A percentile compares a stretch with the other conserved stretches of the same genome.
Evolutionary conservation across 2,888 invertebrate species (phyloP).

Genomic region (Drosophila suboccidentalis): DNA sequence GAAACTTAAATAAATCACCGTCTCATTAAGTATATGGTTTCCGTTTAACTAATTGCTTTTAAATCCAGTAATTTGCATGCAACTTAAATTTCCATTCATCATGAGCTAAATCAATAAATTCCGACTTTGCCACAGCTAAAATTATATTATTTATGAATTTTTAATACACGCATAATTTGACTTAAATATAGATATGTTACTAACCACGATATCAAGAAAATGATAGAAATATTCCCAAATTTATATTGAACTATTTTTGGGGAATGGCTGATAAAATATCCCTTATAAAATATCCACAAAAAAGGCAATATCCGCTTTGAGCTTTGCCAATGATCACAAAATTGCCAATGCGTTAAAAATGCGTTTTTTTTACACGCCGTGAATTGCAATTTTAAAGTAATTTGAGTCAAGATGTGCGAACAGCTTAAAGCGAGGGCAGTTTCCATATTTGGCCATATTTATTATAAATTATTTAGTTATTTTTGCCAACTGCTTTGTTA

Average conservation of each 20-base stretch:
- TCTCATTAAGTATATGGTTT: slow-evolving; percentile 9
- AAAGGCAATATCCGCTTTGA: slow-evolving; percentile 10
- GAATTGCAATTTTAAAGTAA: background rate
- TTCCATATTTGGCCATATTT: background rate
- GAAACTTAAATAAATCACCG: slow-evolving; percentile 15
- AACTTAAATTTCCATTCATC: slow-evolving; percentile 72
- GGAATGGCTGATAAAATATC: too few species aligned
- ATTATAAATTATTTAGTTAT: background rate
- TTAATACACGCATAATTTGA: slow-evolving; percentile 46
- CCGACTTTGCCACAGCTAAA: slow-evolving; percentile 27
- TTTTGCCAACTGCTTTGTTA: background rate
- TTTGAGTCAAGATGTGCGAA: background rate
- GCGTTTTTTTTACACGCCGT: background rate
- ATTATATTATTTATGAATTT: slow-evolving; percentile 59
- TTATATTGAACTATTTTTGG: slow-evolving; percentile 3
- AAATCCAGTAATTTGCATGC: slow-evolving; percentile 73
- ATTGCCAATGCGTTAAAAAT: background rate
- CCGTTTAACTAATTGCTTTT: slow-evolving; percentile 63
- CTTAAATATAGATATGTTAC: too few species aligned
- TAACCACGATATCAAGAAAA: slow-evolving; percentile 2
- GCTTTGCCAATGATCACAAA: background rate
- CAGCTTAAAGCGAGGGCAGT: background rate
- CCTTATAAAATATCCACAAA: background rate
- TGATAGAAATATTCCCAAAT: background rate
- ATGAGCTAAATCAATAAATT: slow-evolving; percentile 34